Evolutionary conservation across 2,888 invertebrate genomes (phyloP).

Genomic region (Drosophila buzzatii): DNA sequence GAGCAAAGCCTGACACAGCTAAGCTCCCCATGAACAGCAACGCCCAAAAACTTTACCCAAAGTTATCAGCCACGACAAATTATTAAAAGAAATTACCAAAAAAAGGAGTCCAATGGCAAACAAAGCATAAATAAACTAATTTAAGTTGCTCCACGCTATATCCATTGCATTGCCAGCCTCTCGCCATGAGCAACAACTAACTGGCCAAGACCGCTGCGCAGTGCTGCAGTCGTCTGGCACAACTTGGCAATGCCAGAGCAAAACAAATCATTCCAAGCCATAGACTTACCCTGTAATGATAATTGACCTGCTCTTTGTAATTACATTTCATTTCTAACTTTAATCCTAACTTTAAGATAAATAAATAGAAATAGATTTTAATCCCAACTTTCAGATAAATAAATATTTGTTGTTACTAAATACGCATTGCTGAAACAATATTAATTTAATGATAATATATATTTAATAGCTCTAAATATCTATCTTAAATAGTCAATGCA

Average conservation of each 20-base stretch:
- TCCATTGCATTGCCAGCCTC: constrained; percentile 33
- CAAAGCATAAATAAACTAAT: constrained; percentile 80
- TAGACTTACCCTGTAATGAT: not conserved
- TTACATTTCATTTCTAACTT: no score
- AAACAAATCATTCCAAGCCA: not conserved
- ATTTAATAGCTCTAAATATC: no score
- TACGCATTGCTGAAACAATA: no score
- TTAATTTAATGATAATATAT: no score
- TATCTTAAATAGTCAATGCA: no score
- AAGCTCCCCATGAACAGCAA: constrained; percentile 22
- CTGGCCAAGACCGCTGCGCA: constrained; percentile 5
- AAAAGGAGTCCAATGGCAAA: constrained; percentile 52
- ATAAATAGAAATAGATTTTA: no score
- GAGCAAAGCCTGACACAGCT: constrained; percentile 41
- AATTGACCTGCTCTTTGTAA: no score
- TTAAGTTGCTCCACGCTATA: constrained; percentile 61
- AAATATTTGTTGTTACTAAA: no score
- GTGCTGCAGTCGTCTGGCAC: constrained; percentile 41
- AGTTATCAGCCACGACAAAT: constrained; percentile 55
- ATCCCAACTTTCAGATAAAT: no score
- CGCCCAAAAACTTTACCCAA: constrained; percentile 43
- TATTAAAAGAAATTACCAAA: constrained; percentile 62
- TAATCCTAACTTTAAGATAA: no score
- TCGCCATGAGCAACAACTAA: constrained; percentile 4
- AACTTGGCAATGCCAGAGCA: constrained; percentile 21